Evolutionary conservation across 2,113 vertebrate genomes (phyloP), one percentile per base, ranked within the genome.

Genomic region (Brachirus orientalis): DNA sequence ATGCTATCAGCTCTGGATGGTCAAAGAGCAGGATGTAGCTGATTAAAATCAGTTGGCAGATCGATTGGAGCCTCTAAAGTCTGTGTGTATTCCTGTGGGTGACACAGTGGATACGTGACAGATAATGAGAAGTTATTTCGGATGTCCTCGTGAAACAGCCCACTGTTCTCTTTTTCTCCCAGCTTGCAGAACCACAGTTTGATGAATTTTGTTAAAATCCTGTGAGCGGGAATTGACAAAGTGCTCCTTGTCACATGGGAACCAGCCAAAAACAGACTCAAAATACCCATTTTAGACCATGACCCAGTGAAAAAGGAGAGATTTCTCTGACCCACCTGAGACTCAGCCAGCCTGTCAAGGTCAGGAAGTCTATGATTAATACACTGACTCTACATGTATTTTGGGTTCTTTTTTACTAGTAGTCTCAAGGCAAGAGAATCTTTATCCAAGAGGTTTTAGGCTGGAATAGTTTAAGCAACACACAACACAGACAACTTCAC

Each of bases 21-120:
- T 83, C 77, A 83, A 82, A 85, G 79, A 78, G 80, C 69, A 83
- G 77, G 83, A 86, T 88, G 79, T 80, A 69, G 72, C 68, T 2
- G 86, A 90, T 90, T 82, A 79, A 54, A 16, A 89, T 88, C 86
- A 69, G 63, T 75, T 18, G 20, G 77, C 41, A 50, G 82, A 89
- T 89, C 88, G 12, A 90, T 90, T 60, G 22, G 13, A 60, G 41
- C 52, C 41, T 61, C 76, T 74, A 68, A 58, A 84, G 36, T 64
- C 38, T 38, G 57, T 48, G 52, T 55, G 33, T 63, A 22, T 75
- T 54, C 80, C 66, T 66, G 52, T 53, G 66, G 35, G 60, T 59
- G 59, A 72, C 71, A 83, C 20, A 40, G 51, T 60, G 55, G 68
- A 80, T 69, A 64, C 61, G 76, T 75, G 64, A 63, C 71, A 69